phyloP scores from a whole-genome alignment of 2,113 vertebrate species.

The Neoarius graeffei region DNA sequence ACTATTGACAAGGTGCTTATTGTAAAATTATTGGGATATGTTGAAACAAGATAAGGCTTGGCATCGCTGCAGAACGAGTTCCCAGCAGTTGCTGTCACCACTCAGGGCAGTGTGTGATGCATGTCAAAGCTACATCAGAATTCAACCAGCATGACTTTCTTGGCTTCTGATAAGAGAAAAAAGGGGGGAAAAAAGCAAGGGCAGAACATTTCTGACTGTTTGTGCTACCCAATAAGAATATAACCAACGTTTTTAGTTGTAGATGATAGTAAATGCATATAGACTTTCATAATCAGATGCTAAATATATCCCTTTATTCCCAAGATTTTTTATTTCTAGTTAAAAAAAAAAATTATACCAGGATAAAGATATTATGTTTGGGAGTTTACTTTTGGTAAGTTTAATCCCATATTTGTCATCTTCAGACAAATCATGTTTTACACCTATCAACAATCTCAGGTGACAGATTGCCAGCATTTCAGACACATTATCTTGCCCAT shows the following conservation, averaged over 20 bases:
- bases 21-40: slow-evolving; percentile 28
- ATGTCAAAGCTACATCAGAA: neutral
- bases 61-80: slow-evolving; percentile 26
- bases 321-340: slow-evolving; percentile 28
- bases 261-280: slow-evolving; percentile 46
- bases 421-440: slow-evolving; percentile 54
- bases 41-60: slow-evolving; percentile 20
- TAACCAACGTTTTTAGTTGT: slow-evolving; percentile 40
- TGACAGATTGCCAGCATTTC: slow-evolving; percentile 69
- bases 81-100: slow-evolving; percentile 23
- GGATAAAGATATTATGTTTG: slow-evolving; percentile 21
- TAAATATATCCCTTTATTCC: slow-evolving; percentile 52
- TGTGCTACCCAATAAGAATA: slow-evolving; percentile 43
- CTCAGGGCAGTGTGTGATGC: neutral
- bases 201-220: slow-evolving; percentile 56
- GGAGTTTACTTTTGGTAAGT: slow-evolving; percentile 37
- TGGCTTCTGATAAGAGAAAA: neutral
- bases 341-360: neutral
- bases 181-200: neutral
- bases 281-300: slow-evolving; percentile 50
- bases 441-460: slow-evolving; percentile 73
- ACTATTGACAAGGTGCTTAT: slow-evolving; percentile 83
- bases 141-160: neutral
- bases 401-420: slow-evolving; percentile 23
- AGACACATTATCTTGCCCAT: slow-evolving; percentile 74